Conservation (phyloP, 2,888 invertebrate species). For the Sepioteuthis lessoniana region DNA sequence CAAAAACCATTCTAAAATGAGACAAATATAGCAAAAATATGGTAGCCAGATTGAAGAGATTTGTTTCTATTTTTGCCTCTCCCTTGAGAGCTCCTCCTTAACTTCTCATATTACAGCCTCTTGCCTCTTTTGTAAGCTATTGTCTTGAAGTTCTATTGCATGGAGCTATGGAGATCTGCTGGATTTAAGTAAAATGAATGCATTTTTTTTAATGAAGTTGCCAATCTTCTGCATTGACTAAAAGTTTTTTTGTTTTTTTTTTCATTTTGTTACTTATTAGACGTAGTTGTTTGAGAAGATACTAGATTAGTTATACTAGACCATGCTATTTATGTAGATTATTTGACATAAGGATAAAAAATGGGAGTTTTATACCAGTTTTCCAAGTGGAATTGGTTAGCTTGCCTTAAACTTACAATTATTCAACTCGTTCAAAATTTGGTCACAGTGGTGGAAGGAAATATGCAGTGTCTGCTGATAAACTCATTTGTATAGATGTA, state of each 20-base stretch:
- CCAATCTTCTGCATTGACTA: background rate
- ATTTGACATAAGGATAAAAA: no score
- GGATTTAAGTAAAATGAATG: background rate
- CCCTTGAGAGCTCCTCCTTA: background rate
- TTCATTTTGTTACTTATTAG: no score
- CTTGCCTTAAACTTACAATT: no score
- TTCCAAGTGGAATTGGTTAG: no score
- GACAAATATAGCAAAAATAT: conserved; percentile 33
- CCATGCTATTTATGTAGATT: no score
- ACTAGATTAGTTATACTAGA: no score
- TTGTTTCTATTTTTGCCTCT: conserved; percentile 13
- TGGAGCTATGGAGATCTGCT: background rate
- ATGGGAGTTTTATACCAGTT: no score
- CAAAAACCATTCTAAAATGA: background rate
- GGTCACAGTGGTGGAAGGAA: no score
- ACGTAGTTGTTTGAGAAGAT: no score
- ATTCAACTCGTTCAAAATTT: no score
- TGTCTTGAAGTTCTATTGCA: background rate
- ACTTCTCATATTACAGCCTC: background rate
- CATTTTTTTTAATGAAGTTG: background rate
- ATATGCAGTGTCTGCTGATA: no score
- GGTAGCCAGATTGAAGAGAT: conserved; percentile 33
- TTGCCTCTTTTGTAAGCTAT: background rate
- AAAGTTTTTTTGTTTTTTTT: background rate
- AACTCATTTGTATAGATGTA: no score